Conservation (phyloP, 2,113 vertebrate species). For the Chlamydotis undulata region DNA sequence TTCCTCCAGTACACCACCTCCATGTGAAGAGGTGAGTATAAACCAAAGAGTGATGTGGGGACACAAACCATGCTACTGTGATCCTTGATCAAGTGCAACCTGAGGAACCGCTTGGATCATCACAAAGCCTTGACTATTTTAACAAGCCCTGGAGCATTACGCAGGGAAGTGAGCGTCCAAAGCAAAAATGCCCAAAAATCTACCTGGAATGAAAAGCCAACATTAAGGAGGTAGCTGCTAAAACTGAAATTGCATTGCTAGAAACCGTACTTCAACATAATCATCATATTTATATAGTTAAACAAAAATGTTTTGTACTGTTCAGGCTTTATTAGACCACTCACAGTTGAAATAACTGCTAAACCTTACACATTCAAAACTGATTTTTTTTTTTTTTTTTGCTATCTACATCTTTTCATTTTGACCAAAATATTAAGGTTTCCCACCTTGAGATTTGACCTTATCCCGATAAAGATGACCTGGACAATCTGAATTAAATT, state of each 20-base stretch:
- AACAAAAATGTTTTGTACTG: background rate
- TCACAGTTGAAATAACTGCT: background rate
- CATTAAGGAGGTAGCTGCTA: background rate
- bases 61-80: background rate
- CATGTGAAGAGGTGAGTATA: background rate
- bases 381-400: background rate
- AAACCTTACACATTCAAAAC: background rate
- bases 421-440: background rate
- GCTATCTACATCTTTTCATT: background rate
- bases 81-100: background rate
- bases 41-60: background rate
- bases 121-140: background rate
- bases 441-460: background rate
- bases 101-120: background rate
- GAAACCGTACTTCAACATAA: background rate
- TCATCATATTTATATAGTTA: background rate
- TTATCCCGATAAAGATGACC: background rate
- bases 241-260: background rate
- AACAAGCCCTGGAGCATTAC: background rate
- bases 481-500: slow-evolving; percentile 1
- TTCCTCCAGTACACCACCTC: background rate
- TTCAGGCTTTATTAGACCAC: background rate
- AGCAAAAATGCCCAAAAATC: background rate
- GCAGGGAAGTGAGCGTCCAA: background rate
- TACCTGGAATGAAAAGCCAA: background rate